These are phyloP conservation scores for Artibeus jamaicensis DNA, from an alignment of 2,797 vertebrate species.

Conservation along the genomic window DNA sequence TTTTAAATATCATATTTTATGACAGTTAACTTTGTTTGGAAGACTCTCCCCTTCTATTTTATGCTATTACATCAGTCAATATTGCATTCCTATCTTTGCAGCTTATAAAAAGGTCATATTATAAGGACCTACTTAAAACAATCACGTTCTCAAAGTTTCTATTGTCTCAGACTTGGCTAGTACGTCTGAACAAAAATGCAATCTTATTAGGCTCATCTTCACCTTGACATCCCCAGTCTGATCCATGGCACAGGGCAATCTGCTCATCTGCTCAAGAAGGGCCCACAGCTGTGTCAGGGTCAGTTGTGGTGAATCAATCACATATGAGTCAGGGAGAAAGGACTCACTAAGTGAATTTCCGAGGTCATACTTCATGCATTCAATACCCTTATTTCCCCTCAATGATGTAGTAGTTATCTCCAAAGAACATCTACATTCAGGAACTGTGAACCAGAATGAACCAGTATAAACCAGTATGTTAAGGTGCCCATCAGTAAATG, in stretches of 20 bases:
- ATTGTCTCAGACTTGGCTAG: neutral
- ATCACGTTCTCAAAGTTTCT: neutral
- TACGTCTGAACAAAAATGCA: neutral
- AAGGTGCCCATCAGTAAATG: no score
- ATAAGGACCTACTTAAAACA: neutral
- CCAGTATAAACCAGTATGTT: no score
- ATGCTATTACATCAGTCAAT: neutral
- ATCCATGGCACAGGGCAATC: slow-evolving; percentile 87
- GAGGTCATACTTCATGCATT: neutral
- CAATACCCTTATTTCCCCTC: neutral
- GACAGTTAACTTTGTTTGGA: neutral
- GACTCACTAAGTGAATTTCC: neutral
- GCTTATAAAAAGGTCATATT: neutral
- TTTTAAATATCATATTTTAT: neutral
- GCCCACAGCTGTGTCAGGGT: slow-evolving; percentile 84
- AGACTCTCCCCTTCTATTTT: neutral
- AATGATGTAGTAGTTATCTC: neutral
- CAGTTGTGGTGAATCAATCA: slow-evolving; percentile 68
- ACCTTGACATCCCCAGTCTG: slow-evolving; percentile 88
- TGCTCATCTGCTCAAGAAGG: slow-evolving; percentile 88
- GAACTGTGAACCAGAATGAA: neutral
- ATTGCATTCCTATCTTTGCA: neutral
- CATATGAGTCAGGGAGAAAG: neutral
- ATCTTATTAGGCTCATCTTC: neutral
- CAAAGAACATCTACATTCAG: neutral